Evolutionary conservation across 2,113 vertebrate species (phyloP).

Genomic region (Oryzias celebensis): DNA sequence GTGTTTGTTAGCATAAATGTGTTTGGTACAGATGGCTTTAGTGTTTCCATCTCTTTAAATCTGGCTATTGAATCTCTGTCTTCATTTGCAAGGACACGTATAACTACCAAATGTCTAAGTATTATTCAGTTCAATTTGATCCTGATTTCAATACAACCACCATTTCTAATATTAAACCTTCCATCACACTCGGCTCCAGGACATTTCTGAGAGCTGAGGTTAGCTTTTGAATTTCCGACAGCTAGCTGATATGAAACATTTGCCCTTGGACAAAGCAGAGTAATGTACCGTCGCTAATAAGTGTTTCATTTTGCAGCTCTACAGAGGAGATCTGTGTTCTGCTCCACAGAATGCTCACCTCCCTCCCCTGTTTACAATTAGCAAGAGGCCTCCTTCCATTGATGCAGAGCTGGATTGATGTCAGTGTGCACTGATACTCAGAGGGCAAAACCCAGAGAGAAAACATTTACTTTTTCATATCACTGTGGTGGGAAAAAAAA

Average conservation of each 20-base stretch:
- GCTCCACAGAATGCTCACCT: conserved; percentile 57
- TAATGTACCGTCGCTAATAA: conserved; percentile 76
- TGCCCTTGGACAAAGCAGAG: conserved; percentile 70
- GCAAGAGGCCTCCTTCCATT: conserved; percentile 45
- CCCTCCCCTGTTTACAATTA: conserved; percentile 65
- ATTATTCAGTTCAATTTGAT: conserved; percentile 40
- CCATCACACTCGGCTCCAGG: conserved; percentile 52
- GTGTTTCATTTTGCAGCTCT: conserved; percentile 57
- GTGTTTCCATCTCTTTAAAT: conserved; percentile 25
- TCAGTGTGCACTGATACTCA: conserved; percentile 36
- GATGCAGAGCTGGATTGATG: conserved; percentile 44
- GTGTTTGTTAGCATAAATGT: conserved; percentile 29
- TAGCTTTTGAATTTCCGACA: conserved; percentile 40
- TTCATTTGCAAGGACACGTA: conserved; percentile 34
- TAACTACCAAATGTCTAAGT: conserved; percentile 43
- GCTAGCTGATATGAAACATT: conserved; percentile 68
- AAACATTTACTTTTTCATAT: conserved; percentile 16
- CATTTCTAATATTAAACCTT: conserved; percentile 48
- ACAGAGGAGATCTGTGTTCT: conserved; percentile 57
- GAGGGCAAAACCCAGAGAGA: conserved; percentile 30
- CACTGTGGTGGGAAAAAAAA: conserved; percentile 10
- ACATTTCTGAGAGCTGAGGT: conserved; percentile 47
- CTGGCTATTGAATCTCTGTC: conserved; percentile 36
- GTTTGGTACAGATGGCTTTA: conserved; percentile 32
- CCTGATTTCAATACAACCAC: conserved; percentile 35